Conservation (phyloP, 2,113 vertebrate species). For the Nannospalax galili region DNA sequence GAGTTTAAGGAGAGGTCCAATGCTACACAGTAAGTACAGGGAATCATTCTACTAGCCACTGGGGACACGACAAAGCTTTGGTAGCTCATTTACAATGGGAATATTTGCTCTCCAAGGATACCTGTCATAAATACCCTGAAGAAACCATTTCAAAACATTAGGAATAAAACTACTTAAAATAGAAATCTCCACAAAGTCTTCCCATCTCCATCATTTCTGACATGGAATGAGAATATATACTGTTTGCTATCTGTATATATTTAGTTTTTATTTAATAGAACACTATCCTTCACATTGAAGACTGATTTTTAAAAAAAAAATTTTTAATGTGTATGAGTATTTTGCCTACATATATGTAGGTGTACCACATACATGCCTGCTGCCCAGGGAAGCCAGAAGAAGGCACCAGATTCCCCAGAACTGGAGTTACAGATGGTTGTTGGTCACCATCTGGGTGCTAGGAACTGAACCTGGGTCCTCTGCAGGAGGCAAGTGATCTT, state of each 20-base stretch:
- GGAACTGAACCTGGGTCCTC: no score
- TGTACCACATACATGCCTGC: no score
- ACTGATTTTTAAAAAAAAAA: no score
- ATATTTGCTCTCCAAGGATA: conserved; percentile 27
- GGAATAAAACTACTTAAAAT: conserved; percentile 43
- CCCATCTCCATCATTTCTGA: conserved; percentile 2
- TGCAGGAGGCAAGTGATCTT: no score
- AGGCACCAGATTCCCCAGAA: no score
- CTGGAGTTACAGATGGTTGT: no score
- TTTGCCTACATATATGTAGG: no score
- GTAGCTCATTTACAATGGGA: background rate
- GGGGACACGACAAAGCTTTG: background rate
- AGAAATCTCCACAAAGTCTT: background rate
- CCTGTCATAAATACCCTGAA: conserved; percentile 20
- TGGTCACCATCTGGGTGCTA: no score
- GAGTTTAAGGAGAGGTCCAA: background rate
- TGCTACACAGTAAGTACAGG: background rate
- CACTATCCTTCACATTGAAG: conserved; percentile 23
- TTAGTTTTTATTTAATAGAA: conserved; percentile 38
- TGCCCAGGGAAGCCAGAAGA: no score
- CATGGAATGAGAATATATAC: conserved; percentile 11
- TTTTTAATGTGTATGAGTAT: no score
- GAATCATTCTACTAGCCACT: background rate
- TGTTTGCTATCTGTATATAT: background rate
- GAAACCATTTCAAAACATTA: conserved; percentile 47